Evolutionary conservation across 37 sponge, comb jelly and placozoan species (phyloP).

Genomic region (Chondrosia reniformis): DNA sequence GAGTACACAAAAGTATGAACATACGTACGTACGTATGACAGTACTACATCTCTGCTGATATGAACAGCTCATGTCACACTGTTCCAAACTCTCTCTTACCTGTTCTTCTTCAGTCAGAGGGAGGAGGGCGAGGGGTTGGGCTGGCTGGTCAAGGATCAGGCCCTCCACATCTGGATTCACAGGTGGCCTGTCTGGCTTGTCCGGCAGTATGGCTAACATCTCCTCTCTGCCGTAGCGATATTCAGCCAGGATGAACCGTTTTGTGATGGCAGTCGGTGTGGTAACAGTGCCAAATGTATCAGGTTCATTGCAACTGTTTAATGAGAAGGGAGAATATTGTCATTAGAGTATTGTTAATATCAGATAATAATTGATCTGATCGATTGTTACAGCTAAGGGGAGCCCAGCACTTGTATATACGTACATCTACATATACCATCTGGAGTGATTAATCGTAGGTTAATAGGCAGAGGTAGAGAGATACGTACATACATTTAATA

Average conservation of each 20-base stretch:
- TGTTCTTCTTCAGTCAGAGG: constrained; percentile 79
- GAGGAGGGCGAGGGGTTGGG: constrained; percentile 50
- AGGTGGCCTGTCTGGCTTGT: constrained; percentile 11
- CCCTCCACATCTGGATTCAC: constrained; percentile 18
- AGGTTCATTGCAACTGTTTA: neutral
- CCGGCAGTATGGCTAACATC: constrained; percentile 49
- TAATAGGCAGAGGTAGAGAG: too few species aligned
- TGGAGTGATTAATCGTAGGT: too few species aligned
- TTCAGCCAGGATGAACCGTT: constrained; percentile 52
- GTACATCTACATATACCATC: too few species aligned
- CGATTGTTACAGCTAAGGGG: too few species aligned
- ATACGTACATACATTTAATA: too few species aligned
- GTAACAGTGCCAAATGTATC: neutral
- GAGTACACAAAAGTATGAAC: neutral
- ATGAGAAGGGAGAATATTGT: too few species aligned
- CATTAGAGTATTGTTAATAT: too few species aligned
- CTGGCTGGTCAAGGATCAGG: constrained; percentile 9
- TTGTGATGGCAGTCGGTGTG: constrained; percentile 23
- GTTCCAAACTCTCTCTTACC: constrained; percentile 2
- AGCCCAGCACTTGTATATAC: too few species aligned
- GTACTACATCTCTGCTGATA: neutral
- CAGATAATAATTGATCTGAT: too few species aligned
- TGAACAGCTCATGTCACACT: neutral
- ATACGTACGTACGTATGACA: neutral
- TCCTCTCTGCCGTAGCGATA: constrained; percentile 78